phyloP scores from a whole-genome alignment of 1,140 invertebrate species.

The Micrasema minimum region DNA sequence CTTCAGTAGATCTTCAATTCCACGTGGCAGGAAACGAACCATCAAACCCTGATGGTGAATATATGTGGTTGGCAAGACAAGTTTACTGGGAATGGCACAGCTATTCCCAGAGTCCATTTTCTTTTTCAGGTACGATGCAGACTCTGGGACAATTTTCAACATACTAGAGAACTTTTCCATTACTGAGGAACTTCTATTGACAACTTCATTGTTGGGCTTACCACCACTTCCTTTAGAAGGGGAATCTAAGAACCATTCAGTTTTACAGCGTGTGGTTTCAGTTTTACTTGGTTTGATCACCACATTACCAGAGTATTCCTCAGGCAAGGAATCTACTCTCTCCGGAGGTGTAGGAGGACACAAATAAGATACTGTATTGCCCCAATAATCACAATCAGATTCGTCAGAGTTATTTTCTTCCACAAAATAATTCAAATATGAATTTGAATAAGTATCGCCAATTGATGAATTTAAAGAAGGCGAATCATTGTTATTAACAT shows the following conservation, averaged over 20 bases:
- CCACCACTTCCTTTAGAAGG: neutral
- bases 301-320: neutral
- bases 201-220: neutral
- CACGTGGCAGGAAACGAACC: slow-evolving; percentile 26
- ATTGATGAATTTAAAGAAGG: too few relatives aligned
- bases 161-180: slow-evolving; percentile 38
- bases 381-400: slow-evolving; percentile 35
- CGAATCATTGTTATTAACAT: too few relatives aligned
- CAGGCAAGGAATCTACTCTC: slow-evolving; percentile 23
- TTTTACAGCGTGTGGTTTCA: neutral
- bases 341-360: slow-evolving; percentile 35
- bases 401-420: slow-evolving; percentile 31
- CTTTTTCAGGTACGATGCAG: slow-evolving; percentile 26
- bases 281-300: neutral
- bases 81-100: slow-evolving; percentile 10
- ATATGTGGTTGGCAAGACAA: neutral
- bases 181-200: neutral
- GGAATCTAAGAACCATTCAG: slow-evolving; percentile 19
- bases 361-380: neutral
- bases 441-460: too few relatives aligned
- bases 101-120: slow-evolving; percentile 20
- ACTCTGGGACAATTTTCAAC: slow-evolving; percentile 39
- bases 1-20: slow-evolving; percentile 41
- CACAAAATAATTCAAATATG: too few relatives aligned
- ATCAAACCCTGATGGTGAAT: slow-evolving; percentile 25